These are phyloP conservation scores for Leuctra nigra DNA, from an alignment of 2,888 invertebrate genomes.

Conservation along the genomic window DNA sequence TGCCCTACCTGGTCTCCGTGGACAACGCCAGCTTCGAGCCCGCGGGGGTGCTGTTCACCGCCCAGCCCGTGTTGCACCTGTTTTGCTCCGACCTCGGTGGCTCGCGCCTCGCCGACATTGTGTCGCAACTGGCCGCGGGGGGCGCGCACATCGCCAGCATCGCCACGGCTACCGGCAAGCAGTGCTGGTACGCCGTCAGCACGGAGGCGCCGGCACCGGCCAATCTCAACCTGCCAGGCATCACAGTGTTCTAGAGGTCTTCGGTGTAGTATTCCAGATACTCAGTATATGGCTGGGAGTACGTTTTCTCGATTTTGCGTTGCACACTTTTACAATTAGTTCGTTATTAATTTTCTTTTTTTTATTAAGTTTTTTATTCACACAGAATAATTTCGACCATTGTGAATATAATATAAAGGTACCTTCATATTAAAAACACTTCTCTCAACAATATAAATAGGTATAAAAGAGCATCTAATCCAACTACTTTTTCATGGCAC, in stretches of 20 bases:
- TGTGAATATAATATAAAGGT: too few species aligned
- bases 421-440: too few species aligned
- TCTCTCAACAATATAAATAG: too few species aligned
- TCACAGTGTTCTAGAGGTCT: constrained; percentile 20
- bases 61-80: constrained; percentile 27
- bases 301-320: too few species aligned
- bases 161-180: constrained; percentile 35
- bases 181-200: constrained; percentile 37
- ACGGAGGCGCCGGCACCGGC: constrained; percentile 32
- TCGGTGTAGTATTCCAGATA: too few species aligned
- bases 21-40: constrained; percentile 37
- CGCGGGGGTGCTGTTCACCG: constrained; percentile 36
- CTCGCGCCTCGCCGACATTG: constrained; percentile 35
- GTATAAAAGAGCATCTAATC: too few species aligned
- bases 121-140: constrained; percentile 35
- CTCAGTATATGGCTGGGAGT: background rate
- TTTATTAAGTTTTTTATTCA: too few species aligned
- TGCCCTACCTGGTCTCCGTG: constrained; percentile 37
- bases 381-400: too few species aligned
- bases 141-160: constrained; percentile 36
- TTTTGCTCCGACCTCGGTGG: constrained; percentile 30
- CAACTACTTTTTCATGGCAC: too few species aligned
- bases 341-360: too few species aligned
- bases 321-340: too few species aligned
- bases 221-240: constrained; percentile 18